Base-by-base conservation (phyloP, 2,888 invertebrate species). In the Limenitis camilla region DNA sequence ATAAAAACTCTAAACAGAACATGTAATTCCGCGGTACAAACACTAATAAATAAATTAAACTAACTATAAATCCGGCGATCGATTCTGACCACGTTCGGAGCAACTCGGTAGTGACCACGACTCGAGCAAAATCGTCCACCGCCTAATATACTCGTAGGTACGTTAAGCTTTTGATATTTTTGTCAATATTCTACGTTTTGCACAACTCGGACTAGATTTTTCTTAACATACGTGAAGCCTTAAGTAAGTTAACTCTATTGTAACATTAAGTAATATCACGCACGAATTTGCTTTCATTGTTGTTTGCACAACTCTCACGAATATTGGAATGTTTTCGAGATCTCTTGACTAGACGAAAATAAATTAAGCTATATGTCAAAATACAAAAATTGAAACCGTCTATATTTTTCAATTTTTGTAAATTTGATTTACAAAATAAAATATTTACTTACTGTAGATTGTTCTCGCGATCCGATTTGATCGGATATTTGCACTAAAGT, bases 221-320 rank as follows among this genome's bases (percentile, higher is more conserved):
- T 62, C 68, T 71, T 65, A 65, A 40, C n/a, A 63, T 66, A 69
- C 64, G 55, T 61, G 67, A 81, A 80, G 74, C 72, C 64, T 74
- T 78, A 75, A 71, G 71, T 66, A 70, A 70, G 10, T 58, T 57
- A 55, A 30, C 52, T 53, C 68, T 69, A 69, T 59, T 69, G 62
- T 67, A 73, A 70, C 56, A 69, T 77, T 77, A 81, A 59, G 75
- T 82, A 82, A 83, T 83, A 84, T 84, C 82, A 83, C 81, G 76
- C 73, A 71, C 70, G 64, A 72, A 69, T 66, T 71, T 69, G 61
- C 67, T 68, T 68, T 63, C 59, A 61, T 55, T 56, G 49, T 58
- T 61, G 55, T 52, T 55, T 52, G 42, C 53, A 58, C 53, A 49
- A 49, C 48, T 56, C 49, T 55, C 44, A 35, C 53, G 30, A 58